phyloP scores from a whole-genome alignment of 2,113 vertebrate genomes.

The Stegastes partitus region DNA sequence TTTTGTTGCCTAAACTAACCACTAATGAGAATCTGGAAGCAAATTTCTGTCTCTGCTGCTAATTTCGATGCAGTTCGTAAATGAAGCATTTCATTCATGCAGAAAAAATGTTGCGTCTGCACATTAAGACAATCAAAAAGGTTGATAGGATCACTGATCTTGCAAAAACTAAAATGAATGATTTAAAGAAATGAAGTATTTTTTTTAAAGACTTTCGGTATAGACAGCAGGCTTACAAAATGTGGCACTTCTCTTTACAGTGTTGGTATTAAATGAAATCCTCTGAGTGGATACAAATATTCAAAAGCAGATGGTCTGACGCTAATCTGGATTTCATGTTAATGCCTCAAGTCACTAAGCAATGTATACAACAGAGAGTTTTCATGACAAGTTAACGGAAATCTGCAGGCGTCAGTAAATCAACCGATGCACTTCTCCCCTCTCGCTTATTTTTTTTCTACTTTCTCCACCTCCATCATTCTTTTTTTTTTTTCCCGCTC shows the following conservation, averaged over 20 bases:
- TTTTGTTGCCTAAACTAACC: too few species aligned
- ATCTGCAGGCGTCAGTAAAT: conserved; percentile 54
- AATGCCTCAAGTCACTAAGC: conserved; percentile 63
- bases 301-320: conserved; percentile 80
- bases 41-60: too few species aligned
- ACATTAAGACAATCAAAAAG: conserved; percentile 16
- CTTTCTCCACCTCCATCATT: conserved; percentile 20
- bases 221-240: conserved; percentile 42
- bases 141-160: neutral
- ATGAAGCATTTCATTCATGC: too few species aligned
- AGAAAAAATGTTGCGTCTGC: neutral
- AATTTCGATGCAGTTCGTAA: too few species aligned
- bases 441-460: conserved; percentile 28
- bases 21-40: too few species aligned
- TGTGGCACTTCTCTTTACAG: conserved; percentile 53
- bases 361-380: conserved; percentile 71
- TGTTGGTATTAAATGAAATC: conserved; percentile 74
- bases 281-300: conserved; percentile 74
- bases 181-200: neutral
- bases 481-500: conserved; percentile 15
- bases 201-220: conserved; percentile 34
- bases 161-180: conserved; percentile 31
- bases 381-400: conserved; percentile 67
- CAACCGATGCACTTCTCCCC: conserved; percentile 35
- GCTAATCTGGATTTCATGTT: conserved; percentile 80